These are phyloP conservation scores for Hippopotamus amphibius DNA, from an alignment of 2,113 vertebrate genomes.

Conservation along the genomic window DNA sequence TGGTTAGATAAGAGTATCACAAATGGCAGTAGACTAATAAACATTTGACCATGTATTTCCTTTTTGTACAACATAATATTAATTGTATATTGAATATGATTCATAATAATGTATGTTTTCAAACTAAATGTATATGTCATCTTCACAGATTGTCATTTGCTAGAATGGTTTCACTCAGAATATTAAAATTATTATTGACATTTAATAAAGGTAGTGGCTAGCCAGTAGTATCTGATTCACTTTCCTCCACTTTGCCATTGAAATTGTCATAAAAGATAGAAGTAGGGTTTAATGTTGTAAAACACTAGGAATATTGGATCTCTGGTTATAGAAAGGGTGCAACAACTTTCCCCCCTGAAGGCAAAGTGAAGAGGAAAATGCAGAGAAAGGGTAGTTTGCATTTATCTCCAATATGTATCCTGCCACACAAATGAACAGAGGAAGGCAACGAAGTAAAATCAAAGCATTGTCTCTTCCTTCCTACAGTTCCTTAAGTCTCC, in stretches of 20 bases:
- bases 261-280: neutral
- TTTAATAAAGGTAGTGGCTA: neutral
- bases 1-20: neutral
- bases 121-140: neutral
- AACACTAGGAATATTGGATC: neutral
- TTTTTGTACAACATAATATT: neutral
- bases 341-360: neutral
- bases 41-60: neutral
- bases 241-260: neutral
- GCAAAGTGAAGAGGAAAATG: neutral
- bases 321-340: neutral
- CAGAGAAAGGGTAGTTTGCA: neutral
- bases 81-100: neutral
- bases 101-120: neutral
- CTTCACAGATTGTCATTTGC: neutral
- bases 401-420: neutral
- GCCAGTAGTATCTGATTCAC: neutral
- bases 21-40: neutral
- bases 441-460: accelerated
- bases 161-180: neutral
- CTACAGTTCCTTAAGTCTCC: neutral
- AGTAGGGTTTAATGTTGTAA: neutral
- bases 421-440: neutral
- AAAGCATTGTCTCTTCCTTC: neutral
- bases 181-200: neutral